Base-by-base conservation (phyloP, 64 coral and sea anemone genomes). In the Trachythela sp. region DNA sequence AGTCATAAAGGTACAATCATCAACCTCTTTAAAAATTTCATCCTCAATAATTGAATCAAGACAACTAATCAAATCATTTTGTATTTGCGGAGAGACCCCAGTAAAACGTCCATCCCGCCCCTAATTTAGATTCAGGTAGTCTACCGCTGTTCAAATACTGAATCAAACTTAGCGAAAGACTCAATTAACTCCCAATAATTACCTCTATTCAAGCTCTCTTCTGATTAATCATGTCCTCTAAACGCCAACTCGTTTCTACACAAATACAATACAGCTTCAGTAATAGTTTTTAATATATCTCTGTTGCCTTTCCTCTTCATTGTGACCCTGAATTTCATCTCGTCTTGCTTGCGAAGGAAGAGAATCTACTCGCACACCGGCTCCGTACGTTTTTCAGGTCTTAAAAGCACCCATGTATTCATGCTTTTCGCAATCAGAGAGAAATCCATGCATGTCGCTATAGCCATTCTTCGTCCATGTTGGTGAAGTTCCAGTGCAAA, bases 21-120 rank as follows among this genome's bases (percentile, higher is more conserved):
- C n/a, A n/a, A n/a, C n/a, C n/a, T n/a, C n/a, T n/a, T n/a, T n/a
- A 22, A 8, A 22, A 70, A 70, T 70, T 32, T 70, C 64, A n/a
- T 70, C 64, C 24, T 70, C 64, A 70, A 70, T 70, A 22, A 70
- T 70, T 32, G 64, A 70, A 70, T 70, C 64, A 9, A 70, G 64
- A 70, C 64, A 70, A 70, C 64, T 26, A 32, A 70, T 70, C 64
- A 70, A 70, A 70, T 70, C 64, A 70, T 70, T 70, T 70, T 70
- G 64, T 6, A 70, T 70, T 8, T 70, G 8, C 8, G 64, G 20
- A n/a, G 64, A 70, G 64, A 70, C 64, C 64, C 64, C 64, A 9
- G 64, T 70, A n/a, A 70, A 70, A 32, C 64, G 64, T 26, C 8
- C 18, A 70, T 70, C 64, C 18, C 64, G n/a, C 64, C 7, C 64